phyloP scores from a whole-genome alignment of 1,140 invertebrate species.

The Lordiphosa mommai region DNA sequence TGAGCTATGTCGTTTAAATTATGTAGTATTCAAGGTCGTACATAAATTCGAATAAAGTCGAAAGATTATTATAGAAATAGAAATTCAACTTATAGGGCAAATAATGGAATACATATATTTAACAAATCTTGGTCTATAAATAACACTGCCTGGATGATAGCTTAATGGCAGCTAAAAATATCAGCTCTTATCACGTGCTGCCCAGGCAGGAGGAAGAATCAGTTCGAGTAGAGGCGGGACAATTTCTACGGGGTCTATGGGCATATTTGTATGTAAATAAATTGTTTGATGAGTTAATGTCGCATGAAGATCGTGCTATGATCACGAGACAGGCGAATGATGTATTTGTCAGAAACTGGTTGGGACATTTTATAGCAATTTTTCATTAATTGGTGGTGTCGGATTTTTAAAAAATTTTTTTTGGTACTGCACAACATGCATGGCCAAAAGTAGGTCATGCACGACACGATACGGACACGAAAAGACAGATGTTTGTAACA shows the following conservation, averaged over 20 bases:
- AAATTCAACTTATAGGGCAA: not conserved
- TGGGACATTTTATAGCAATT: too few relatives aligned
- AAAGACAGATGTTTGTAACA: too few relatives aligned
- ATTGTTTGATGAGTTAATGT: constrained; percentile 17
- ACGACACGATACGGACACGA: too few relatives aligned
- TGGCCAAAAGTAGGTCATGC: too few relatives aligned
- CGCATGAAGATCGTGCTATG: constrained; percentile 28
- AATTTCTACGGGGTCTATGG: not conserved
- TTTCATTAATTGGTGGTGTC: too few relatives aligned
- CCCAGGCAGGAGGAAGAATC: too few relatives aligned
- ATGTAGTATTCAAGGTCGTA: not conserved
- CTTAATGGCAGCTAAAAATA: constrained; percentile 52
- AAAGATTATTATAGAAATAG: not conserved
- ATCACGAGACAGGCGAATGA: constrained; percentile 41
- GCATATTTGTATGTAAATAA: constrained; percentile 2
- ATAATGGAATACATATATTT: constrained; percentile 1
- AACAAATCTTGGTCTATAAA: constrained; percentile 50
- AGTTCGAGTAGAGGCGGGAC: constrained; percentile 1
- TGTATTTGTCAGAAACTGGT: not conserved
- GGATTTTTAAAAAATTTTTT: too few relatives aligned
- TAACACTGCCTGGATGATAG: constrained; percentile 30
- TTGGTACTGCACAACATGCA: too few relatives aligned
- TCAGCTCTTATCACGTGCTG: constrained; percentile 55
- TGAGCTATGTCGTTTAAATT: not conserved
- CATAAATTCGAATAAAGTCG: too few relatives aligned